Evolutionary conservation across 2,113 vertebrate genomes (phyloP).

Genomic region (Noturus placidus): DNA sequence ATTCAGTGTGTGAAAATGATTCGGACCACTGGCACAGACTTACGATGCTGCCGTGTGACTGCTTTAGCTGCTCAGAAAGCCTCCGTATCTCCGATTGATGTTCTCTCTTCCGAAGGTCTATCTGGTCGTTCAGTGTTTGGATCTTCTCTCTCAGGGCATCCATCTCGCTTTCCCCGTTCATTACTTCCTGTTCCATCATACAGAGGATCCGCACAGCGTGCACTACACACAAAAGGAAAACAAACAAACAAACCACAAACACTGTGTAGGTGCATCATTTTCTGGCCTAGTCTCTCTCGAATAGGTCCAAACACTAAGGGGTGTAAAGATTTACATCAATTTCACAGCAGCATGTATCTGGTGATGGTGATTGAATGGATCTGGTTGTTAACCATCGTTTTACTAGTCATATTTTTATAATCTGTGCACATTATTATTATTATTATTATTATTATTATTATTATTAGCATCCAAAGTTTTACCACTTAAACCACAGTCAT

Average conservation of each 20-base stretch:
- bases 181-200: constrained; percentile 65
- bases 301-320: background rate
- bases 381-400: background rate
- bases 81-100: constrained; percentile 54
- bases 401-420: too few species aligned
- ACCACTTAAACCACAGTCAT: too few species aligned
- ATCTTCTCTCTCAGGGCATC: constrained; percentile 64
- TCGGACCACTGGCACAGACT: constrained; percentile 46
- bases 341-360: background rate
- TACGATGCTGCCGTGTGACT: constrained; percentile 65
- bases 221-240: constrained; percentile 62
- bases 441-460: too few species aligned
- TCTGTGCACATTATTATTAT: too few species aligned
- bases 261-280: background rate
- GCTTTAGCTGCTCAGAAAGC: constrained; percentile 65
- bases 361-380: background rate
- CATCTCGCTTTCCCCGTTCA: constrained; percentile 60
- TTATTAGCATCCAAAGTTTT: too few species aligned
- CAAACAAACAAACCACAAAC: background rate
- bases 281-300: background rate
- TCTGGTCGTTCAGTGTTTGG: constrained; percentile 53
- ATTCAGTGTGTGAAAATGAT: background rate
- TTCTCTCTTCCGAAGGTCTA: constrained; percentile 58
- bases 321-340: background rate
- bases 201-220: constrained; percentile 76